Evolutionary conservation across 2,113 vertebrate genomes (phyloP), one percentile per base, ranked within the genome.

Genomic region (Aix galericulata): DNA sequence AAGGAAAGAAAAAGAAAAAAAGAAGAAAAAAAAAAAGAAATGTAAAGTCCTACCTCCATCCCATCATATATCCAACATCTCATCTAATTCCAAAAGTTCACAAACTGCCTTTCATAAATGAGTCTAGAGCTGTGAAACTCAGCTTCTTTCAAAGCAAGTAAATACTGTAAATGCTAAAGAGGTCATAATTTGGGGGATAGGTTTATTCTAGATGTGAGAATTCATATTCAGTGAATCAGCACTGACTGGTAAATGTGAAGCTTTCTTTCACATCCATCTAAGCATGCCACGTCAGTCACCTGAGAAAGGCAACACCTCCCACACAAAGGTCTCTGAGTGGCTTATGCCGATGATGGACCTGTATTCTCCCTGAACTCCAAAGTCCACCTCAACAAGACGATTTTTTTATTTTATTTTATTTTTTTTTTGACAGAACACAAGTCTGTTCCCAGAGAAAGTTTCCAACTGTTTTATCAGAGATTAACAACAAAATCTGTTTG

Each of bases 331-430:
- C 29, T 58, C 1, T 0, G n/a, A 22, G n/a, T 79, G 69, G 14
- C 18, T 68, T 32, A 64, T 59, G 9, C 8, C 38, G 34, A 5
- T 29, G 22, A 17, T 42, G 6, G 40, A 80, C 64, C 1, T 15
- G 25, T 25, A 13, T 3, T 29, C 12, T 18, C 26, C 17, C 15
- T 8, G 1, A 0, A 6, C 2, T 36, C 26, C 32, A 60, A 66
- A 69, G 81, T 89, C 83, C 50, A 74, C 31, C 8, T 44, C 40
- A 71, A 23, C 6, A 12, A 7, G 11, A 66, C 22, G 29, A 86
- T 17, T 42, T 77, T 88, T 66, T 79, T 69, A 85, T 62, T 75
- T 87, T 66, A 71, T 73, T 88, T 66, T 79, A 4, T 48, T 46
- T 48, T 21, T 48, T 48, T 77, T 88, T 66, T 79, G 40, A 32